These are phyloP conservation scores for Falcaria lacertinaria DNA, from an alignment of 2,888 invertebrate species.

Conservation along the genomic window DNA sequence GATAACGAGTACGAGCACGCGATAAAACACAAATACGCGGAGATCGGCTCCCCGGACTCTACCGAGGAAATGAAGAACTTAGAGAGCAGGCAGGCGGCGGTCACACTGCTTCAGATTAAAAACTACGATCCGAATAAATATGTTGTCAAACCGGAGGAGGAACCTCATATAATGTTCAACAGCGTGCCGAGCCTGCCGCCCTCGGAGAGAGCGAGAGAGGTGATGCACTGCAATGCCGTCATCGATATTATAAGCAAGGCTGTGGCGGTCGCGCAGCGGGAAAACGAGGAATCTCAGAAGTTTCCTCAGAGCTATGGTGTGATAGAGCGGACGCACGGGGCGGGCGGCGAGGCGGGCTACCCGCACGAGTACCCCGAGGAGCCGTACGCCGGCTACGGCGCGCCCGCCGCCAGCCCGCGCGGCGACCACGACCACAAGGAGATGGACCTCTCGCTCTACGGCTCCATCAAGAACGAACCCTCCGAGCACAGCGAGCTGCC, in stretches of 20 bases:
- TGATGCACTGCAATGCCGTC: constrained; percentile 75
- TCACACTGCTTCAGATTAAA: constrained; percentile 73
- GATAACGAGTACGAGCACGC: constrained; percentile 53
- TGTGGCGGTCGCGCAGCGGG: constrained; percentile 72
- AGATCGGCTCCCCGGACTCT: constrained; percentile 71
- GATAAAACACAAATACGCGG: constrained; percentile 59
- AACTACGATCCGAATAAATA: constrained; percentile 75
- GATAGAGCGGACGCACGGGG: constrained; percentile 50
- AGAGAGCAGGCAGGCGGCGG: constrained; percentile 75
- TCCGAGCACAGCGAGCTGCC: constrained; percentile 40
- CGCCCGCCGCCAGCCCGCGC: constrained; percentile 49
- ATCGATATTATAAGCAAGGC: constrained; percentile 76
- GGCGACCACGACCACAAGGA: constrained; percentile 69
- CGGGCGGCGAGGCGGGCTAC: constrained; percentile 35
- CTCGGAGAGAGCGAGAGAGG: constrained; percentile 74
- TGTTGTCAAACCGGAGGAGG: constrained; percentile 62
- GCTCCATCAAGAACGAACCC: constrained; percentile 61
- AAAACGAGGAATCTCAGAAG: constrained; percentile 68
- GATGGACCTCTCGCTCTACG: constrained; percentile 71
- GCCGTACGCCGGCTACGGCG: constrained; percentile 51
- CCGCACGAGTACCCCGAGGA: constrained; percentile 60
- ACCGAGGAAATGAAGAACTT: constrained; percentile 77
- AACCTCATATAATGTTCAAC: constrained; percentile 80
- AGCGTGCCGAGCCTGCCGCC: constrained; percentile 78
- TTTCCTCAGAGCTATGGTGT: constrained; percentile 55